Base-by-base conservation (phyloP, 1,140 invertebrate genomes). In the Drosophila funebris region DNA sequence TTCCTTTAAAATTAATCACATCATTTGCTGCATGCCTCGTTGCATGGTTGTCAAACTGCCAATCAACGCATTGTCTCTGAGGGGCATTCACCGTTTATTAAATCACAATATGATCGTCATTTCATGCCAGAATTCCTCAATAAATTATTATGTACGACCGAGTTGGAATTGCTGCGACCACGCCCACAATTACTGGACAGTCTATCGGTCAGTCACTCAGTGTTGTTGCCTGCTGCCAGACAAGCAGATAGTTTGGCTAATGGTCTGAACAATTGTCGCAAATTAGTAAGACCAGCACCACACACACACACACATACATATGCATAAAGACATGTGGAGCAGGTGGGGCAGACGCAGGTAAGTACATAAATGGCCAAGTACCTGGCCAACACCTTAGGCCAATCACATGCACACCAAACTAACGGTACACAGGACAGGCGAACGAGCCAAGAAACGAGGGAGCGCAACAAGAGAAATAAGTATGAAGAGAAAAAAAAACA, bases 181-280 rank as follows among this genome's bases (percentile, higher is more conserved):
- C 81, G 78, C 82, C 82, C 64, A 66, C 78, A 73, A 16, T 72
- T 22, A 44, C 31, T 54, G 62, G 67, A 20, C 75, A 48, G 74
- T 44, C 44, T 13, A 22, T 2, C 44, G 11, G 36, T 4, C 37
- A 44, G 56, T 4, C 36, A 22, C 50, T 61, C 62, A 63, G 57
- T 61, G 22, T 22, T 11, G 22, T n/a, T n/a, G n/a, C n/a, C n/a
- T n/a, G n/a, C 44, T 13, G 46, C 24, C 27, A 18, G 43, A 20
- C 36, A 48, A 53, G 33, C 18, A 33, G 48, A 50, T 29, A 36
- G 58, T 62, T 53, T 52, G 74, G 70, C 70, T 87, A 87, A 85
- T 78, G 82, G 66, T 68, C 62, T 71, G 77, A 67, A 74, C 82
- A 85, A 85, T 85, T 85, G 82, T 85, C 82, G 81, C 81, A 87